Evolutionary conservation across 2,888 invertebrate species (phyloP).

Genomic region (Odontothrips loti): DNA sequence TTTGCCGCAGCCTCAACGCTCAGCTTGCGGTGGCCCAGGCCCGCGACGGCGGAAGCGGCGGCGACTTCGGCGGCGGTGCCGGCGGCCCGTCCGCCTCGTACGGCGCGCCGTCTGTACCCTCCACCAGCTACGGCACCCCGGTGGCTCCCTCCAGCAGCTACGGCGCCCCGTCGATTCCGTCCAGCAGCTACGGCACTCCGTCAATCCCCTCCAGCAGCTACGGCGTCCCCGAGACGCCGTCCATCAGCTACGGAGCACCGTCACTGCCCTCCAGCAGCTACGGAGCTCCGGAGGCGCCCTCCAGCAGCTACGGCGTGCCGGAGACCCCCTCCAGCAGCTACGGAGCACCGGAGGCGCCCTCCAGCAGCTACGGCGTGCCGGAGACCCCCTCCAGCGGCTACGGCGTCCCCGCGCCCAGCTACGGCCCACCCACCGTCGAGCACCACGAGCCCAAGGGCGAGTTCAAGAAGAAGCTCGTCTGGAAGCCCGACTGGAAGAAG

Average conservation of each 20-base stretch:
- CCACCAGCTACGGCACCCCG: neutral
- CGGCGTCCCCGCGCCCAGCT: neutral
- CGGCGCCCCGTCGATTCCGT: neutral
- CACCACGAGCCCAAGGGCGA: conserved; percentile 18
- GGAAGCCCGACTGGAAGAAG: conserved; percentile 80
- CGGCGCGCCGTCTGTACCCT: neutral
- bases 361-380: conserved; percentile 2
- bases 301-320: neutral
- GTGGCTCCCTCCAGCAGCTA: neutral
- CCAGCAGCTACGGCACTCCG: neutral
- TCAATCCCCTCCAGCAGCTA: neutral
- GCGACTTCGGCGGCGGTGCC: neutral
- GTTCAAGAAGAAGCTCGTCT: conserved; percentile 71
- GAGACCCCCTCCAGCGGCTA: neutral
- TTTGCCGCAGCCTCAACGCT: neutral
- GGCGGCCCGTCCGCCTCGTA: neutral
- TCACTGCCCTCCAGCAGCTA: neutral
- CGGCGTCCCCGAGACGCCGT: neutral
- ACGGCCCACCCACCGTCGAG: neutral
- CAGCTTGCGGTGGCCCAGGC: neutral
- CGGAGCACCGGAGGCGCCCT: neutral
- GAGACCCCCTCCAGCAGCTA: neutral
- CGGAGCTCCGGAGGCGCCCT: neutral
- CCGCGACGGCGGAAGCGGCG: neutral
- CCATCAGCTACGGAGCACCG: neutral